Conservation (phyloP, 1,140 invertebrate species). For the Microplitis mediator region DNA sequence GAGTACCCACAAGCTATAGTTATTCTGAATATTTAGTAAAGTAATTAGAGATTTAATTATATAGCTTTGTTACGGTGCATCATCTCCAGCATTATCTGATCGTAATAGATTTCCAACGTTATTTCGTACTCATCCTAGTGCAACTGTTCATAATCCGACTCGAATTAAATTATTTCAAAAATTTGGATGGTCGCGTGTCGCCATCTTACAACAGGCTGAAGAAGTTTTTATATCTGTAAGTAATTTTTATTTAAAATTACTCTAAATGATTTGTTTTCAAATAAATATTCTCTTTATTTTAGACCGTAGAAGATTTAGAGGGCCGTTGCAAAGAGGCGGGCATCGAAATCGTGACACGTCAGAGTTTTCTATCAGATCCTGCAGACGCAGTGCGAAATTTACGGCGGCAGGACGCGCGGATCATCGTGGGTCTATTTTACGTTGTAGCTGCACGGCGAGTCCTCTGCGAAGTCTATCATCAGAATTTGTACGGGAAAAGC, state of each 20-base stretch:
- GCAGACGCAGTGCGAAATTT: conserved; percentile 95
- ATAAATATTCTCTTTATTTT: conserved; percentile 30
- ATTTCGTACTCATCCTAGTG: conserved; percentile 98
- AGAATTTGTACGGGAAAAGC: conserved; percentile 91
- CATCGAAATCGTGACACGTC: conserved; percentile 94
- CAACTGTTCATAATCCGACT: conserved; percentile 98
- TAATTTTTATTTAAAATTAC: conserved; percentile 1
- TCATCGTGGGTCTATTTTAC: conserved; percentile 98
- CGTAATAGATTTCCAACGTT: conserved; percentile 95
- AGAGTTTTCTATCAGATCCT: conserved; percentile 96
- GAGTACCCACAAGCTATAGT: not conserved
- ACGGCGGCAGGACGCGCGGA: conserved; percentile 89
- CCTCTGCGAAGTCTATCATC: conserved; percentile 96
- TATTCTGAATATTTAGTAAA: conserved; percentile 16
- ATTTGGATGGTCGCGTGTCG: conserved; percentile 95
- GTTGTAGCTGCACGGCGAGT: conserved; percentile 94
- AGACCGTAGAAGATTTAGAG: conserved; percentile 98
- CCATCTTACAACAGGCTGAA: conserved; percentile 97
- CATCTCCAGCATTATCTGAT: conserved; percentile 97
- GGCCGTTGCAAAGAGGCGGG: conserved; percentile 88
- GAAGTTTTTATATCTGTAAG: conserved; percentile 98
- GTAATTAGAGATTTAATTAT: no score
- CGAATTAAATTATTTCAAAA: conserved; percentile 95
- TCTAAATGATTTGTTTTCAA: conserved; percentile 4
- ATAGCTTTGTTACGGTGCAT: conserved; percentile 96